These are phyloP conservation scores for Climacteris rufus DNA, from an alignment of 2,113 vertebrate species.

Conservation along the genomic window DNA sequence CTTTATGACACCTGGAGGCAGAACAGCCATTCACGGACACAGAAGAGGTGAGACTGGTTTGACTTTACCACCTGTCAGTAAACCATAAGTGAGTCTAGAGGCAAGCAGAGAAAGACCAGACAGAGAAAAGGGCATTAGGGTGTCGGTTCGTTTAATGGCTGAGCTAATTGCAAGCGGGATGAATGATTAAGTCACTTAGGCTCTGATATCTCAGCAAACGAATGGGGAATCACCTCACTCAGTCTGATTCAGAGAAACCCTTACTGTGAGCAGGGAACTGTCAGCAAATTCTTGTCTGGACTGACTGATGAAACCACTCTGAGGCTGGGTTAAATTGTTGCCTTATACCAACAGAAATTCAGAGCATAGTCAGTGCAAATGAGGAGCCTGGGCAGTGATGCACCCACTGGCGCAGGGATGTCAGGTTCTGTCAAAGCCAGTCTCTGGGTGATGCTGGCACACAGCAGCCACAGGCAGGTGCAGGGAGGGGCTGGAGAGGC, in stretches of 20 bases:
- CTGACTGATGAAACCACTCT: not conserved
- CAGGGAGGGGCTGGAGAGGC: too few species aligned
- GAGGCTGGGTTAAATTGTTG: not conserved
- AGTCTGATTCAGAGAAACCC: not conserved
- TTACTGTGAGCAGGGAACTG: not conserved
- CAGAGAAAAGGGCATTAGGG: not conserved
- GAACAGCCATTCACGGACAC: not conserved
- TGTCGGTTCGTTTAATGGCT: not conserved
- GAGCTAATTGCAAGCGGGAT: not conserved
- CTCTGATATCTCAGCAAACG: not conserved
- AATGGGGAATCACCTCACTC: not conserved
- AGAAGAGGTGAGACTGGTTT: not conserved
- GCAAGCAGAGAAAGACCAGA: not conserved
- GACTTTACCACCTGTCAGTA: not conserved
- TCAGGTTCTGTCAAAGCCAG: fast-evolving
- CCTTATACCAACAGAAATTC: not conserved
- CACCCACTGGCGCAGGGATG: fast-evolving
- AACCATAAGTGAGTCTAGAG: not conserved
- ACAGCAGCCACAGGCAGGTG: not conserved
- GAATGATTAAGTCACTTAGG: not conserved
- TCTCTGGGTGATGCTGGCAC: not conserved
- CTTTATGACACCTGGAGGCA: not conserved
- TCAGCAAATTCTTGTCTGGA: not conserved
- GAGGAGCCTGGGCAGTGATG: not conserved
- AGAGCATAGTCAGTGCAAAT: not conserved